phyloP scores from a whole-genome alignment of 2,113 vertebrate species.

The Nanger granti region DNA sequence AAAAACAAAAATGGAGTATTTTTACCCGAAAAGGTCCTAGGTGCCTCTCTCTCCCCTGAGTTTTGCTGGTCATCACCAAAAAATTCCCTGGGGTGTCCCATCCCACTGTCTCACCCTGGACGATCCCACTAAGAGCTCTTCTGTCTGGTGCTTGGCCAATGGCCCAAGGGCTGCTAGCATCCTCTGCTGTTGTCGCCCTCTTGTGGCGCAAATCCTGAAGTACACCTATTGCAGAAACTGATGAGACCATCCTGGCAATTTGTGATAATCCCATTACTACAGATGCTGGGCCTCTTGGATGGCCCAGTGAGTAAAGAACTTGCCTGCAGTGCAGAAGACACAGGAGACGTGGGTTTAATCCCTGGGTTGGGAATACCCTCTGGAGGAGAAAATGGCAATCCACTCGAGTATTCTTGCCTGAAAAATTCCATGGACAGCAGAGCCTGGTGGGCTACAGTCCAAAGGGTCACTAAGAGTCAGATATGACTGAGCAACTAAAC shows the following conservation, averaged over 20 bases:
- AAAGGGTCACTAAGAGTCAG: background rate
- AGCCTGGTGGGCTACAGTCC: background rate
- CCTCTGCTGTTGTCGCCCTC: background rate
- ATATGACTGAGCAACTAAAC: background rate
- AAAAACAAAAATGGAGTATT: background rate
- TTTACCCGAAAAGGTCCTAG: background rate
- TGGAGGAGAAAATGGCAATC: background rate
- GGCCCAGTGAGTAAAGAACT: background rate
- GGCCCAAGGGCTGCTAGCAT: background rate
- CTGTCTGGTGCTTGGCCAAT: background rate
- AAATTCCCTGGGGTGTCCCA: background rate
- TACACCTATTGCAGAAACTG: background rate
- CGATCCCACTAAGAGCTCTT: background rate
- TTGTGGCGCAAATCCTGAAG: background rate
- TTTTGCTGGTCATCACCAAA: background rate
- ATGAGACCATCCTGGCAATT: background rate
- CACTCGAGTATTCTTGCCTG: background rate
- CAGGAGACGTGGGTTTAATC: background rate
- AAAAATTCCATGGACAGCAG: background rate
- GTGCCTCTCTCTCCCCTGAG: background rate
- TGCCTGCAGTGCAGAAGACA: background rate
- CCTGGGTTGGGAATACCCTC: background rate
- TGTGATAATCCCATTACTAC: background rate
- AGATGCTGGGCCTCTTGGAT: background rate
- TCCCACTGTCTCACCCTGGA: background rate